Evolutionary conservation across 2,888 invertebrate genomes (phyloP).

Genomic region (Agrilus mali): DNA sequence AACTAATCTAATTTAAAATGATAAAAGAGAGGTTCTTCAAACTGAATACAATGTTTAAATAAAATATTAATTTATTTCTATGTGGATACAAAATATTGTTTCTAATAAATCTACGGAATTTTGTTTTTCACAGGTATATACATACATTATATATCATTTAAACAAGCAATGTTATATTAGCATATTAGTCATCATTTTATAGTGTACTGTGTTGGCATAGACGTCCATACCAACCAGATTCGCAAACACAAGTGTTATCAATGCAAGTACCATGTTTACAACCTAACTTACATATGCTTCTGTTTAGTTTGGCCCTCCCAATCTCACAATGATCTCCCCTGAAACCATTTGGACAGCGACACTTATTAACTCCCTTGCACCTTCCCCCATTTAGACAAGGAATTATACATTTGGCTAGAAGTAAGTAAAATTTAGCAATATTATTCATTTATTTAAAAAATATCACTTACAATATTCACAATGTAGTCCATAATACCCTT

Average conservation of each 20-base stretch:
- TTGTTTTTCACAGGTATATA: too few species aligned
- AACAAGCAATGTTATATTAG: too few species aligned
- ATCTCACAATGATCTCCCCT: slow-evolving; percentile 88
- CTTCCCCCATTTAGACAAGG: slow-evolving; percentile 85
- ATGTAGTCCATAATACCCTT: slow-evolving; percentile 78
- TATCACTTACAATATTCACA: slow-evolving; percentile 80
- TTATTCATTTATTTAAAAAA: background rate
- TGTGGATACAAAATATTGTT: too few species aligned
- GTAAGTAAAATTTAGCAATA: background rate
- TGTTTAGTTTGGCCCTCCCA: slow-evolving; percentile 52
- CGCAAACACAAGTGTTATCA: slow-evolving; percentile 61
- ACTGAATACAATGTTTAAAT: too few species aligned
- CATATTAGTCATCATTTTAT: too few species aligned
- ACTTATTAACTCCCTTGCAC: slow-evolving; percentile 80
- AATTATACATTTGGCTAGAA: slow-evolving; percentile 43
- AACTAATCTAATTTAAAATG: too few species aligned
- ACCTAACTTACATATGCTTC: slow-evolving; percentile 58
- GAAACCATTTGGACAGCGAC: slow-evolving; percentile 74
- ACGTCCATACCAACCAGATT: slow-evolving; percentile 72
- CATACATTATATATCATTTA: too few species aligned
- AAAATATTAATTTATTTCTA: too few species aligned
- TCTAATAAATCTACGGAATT: too few species aligned
- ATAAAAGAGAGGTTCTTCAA: too few species aligned
- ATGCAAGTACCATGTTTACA: slow-evolving; percentile 70
- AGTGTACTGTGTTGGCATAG: slow-evolving; percentile 60